A percentile compares a stretch with the other conserved stretches of the same genome.
phyloP scores from a whole-genome alignment of 1,140 invertebrate species.

The Tyrophagus putrescentiae region DNA sequence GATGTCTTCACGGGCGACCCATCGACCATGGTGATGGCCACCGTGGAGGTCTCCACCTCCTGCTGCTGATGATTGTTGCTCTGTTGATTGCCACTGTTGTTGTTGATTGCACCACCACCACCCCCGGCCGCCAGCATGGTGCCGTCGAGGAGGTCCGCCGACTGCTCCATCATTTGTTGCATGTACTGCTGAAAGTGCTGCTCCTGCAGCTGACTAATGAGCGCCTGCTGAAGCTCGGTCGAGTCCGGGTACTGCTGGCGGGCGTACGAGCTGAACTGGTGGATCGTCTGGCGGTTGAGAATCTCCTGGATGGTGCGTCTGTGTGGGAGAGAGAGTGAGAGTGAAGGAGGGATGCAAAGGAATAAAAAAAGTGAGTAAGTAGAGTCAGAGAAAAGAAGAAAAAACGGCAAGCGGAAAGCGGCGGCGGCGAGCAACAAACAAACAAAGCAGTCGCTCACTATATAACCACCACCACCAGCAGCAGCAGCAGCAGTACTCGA shows the following conservation, averaged over 20 bases:
- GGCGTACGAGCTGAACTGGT: conserved; percentile 82
- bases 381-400: no score
- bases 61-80: not conserved
- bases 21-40: not conserved
- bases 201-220: conserved; percentile 83
- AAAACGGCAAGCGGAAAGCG: no score
- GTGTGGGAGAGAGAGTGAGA: conserved; percentile 22
- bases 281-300: conserved; percentile 86
- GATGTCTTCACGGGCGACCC: not conserved
- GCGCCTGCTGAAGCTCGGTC: conserved; percentile 76
- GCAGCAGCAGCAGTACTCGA: no score
- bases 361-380: no score
- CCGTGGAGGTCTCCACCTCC: not conserved
- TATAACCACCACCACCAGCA: no score
- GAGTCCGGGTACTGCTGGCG: conserved; percentile 88
- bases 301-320: conserved; percentile 82
- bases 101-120: not conserved
- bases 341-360: no score
- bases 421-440: no score
- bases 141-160: not conserved
- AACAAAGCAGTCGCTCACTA: no score
- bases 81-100: not conserved
- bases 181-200: conserved; percentile 97
- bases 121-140: not conserved
- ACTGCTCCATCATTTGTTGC: conserved; percentile 39